Evolutionary conservation across 2,888 invertebrate genomes (phyloP), one percentile per base, ranked within the genome.

Genomic region (Cyclophora punctaria): DNA sequence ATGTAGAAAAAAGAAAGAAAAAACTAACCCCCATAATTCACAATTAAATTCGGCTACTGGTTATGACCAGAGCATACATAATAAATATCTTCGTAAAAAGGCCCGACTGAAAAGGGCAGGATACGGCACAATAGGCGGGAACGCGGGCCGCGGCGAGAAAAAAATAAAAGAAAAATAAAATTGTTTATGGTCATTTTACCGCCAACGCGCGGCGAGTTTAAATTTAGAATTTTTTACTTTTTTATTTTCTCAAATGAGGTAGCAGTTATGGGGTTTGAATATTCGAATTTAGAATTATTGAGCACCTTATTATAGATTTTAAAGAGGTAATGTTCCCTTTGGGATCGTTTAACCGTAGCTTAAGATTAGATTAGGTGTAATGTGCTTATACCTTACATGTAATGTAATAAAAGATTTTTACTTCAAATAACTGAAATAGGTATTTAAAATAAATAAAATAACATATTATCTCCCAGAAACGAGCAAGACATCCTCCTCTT

Each of bases 71-170:
- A 80, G 80, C 78, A 78, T 80, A 86, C 77, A 85, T 85, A 81
- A 87, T 87, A 87, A 88, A 88, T 87, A 80, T 86, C 80, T 83
- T 77, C 77, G 75, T 87, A 85, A 86, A 87, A 88, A 88, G 87
- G 75, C 73, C 69, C 73, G 80, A 73, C 76, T 85, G 84, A 85
- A 86, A 86, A 83, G 85, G 78, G 77, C 87, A 86, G 86, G 87
- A 87, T 87, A 80, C 74, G 72, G 59, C 75, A 83, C 83, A 87
- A 85, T 66, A 76, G 80, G 74, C 75, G 73, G 75, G 77, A 73
- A 75, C 67, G 70, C 69, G 63, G 74, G 62, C 71, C 68, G 67
- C 62, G 66, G 71, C 64, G 72, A 73, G 73, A 78, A 79, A 78
- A 80, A 80, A 79, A 76, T 52, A 35, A 52, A 79, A 76, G 53